Evolutionary conservation across 2,888 invertebrate species (phyloP).

Genomic region (Arctia plantaginis): DNA sequence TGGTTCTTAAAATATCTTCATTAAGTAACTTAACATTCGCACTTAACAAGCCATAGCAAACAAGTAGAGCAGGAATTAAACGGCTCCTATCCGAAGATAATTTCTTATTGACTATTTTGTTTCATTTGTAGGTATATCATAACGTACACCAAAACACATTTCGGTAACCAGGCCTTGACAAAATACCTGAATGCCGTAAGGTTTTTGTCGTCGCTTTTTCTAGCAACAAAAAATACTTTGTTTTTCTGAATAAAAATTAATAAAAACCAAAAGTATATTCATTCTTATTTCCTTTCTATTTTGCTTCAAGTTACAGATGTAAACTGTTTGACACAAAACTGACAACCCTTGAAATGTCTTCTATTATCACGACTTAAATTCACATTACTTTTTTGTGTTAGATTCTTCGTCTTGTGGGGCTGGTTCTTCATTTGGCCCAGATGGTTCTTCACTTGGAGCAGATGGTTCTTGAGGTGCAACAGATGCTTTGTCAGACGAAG

Average conservation of each 20-base stretch:
- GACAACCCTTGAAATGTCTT: not conserved
- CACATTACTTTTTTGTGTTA: constrained; percentile 3
- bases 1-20: too few species aligned
- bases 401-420: constrained; percentile 4
- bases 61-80: too few species aligned
- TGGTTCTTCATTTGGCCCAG: constrained; percentile 5
- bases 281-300: not conserved
- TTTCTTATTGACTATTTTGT: too few species aligned
- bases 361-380: not conserved
- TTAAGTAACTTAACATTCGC: too few species aligned
- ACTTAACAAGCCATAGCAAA: too few species aligned
- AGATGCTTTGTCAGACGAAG: not conserved
- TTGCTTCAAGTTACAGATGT: not conserved
- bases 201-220: too few species aligned
- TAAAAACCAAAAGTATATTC: not conserved
- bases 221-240: not conserved
- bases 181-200: too few species aligned
- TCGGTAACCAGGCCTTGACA: too few species aligned
- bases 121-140: too few species aligned
- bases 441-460: not conserved
- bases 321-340: not conserved
- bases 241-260: not conserved
- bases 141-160: too few species aligned
- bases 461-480: not conserved
- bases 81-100: too few species aligned